Base-by-base conservation (phyloP, 2,888 invertebrate species). In the Auanema freiburgensis region DNA sequence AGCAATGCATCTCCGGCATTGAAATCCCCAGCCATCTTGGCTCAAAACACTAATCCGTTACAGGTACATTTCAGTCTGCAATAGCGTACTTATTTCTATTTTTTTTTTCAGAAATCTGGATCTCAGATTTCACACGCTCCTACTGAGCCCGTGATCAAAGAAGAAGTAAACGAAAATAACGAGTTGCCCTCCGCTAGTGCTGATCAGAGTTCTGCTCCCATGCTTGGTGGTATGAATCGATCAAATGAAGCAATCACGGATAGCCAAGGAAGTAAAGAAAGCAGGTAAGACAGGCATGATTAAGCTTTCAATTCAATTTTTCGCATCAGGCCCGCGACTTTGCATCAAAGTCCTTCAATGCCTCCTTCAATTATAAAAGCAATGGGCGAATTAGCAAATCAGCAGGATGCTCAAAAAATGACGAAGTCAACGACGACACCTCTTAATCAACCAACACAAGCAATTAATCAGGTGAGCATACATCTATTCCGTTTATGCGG, bases 291-390 rank as follows among this genome's bases (percentile, higher is more conserved):
- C 8, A 5, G 33, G 33, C 3, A 33, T 33, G n/a, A n/a, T n/a
- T n/a, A n/a, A n/a, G n/a, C n/a, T n/a, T n/a, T n/a, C n/a, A n/a
- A 21, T 46, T 46, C 10, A 46, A 21, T 46, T n/a, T n/a, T n/a
- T n/a, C n/a, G 23, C 2, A 72, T 49, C 65, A 76, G 76, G 74
- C 76, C 70, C 67, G 74, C 74, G 59, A 67, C 67, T 54, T 77
- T 81, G 57, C 81, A 83, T 67, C 79, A 73, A 63, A 77, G 77
- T 42, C 81, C 81, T 21, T 81, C 81, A 56, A 81, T 81, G 81
- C 81, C 81, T 21, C 81, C 80, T 40, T 63, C 72, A 24, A 61
- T 72, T 67, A 79, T 83, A 67, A 69, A 69, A 40, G 68, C 73
- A 59, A 76, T 76, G 74, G 73, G 63, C 24, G 69, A 63, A 23